phyloP scores from a whole-genome alignment of 1,140 invertebrate genomes.

The Neuroterus valhalla region DNA sequence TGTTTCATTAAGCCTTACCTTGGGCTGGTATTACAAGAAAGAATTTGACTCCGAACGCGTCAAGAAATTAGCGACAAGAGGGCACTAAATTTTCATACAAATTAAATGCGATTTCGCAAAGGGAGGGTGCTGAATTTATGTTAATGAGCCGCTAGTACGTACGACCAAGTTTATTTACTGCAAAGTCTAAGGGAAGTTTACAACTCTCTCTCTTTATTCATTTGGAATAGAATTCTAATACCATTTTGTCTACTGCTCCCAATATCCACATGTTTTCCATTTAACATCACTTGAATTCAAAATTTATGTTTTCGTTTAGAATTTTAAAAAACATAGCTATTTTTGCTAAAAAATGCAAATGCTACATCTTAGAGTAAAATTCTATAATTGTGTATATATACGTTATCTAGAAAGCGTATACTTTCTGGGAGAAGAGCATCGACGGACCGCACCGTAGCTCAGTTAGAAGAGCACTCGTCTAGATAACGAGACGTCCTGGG shows the following conservation, averaged over 20 bases:
- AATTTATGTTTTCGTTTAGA: too few relatives aligned
- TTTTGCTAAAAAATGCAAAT: too few relatives aligned
- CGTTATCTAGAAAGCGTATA: too few relatives aligned
- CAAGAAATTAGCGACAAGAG: conserved; percentile 29
- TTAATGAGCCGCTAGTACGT: conserved; percentile 25
- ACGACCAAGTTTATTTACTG: conserved; percentile 24
- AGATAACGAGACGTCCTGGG: too few relatives aligned
- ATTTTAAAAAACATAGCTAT: too few relatives aligned
- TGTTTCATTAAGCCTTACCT: conserved; percentile 6
- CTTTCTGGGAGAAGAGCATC: too few relatives aligned
- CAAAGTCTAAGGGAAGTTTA: conserved; percentile 12
- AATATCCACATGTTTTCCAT: background rate
- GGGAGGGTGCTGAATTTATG: conserved; percentile 19
- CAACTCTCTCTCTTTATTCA: background rate
- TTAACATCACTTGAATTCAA: background rate
- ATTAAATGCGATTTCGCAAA: conserved; percentile 27
- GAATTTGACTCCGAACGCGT: conserved; percentile 24
- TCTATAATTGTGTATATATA: too few relatives aligned
- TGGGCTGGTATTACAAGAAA: conserved; percentile 6
- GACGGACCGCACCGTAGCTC: too few relatives aligned
- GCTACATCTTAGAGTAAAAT: too few relatives aligned
- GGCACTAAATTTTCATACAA: conserved; percentile 28
- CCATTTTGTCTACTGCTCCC: background rate
- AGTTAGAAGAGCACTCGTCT: too few relatives aligned
- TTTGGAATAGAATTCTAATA: conserved; percentile 17